A percentile compares a stretch with the other conserved stretches of the same genome.
Conservation (phyloP, 2,888 invertebrate species). For the Mimas tiliae region DNA sequence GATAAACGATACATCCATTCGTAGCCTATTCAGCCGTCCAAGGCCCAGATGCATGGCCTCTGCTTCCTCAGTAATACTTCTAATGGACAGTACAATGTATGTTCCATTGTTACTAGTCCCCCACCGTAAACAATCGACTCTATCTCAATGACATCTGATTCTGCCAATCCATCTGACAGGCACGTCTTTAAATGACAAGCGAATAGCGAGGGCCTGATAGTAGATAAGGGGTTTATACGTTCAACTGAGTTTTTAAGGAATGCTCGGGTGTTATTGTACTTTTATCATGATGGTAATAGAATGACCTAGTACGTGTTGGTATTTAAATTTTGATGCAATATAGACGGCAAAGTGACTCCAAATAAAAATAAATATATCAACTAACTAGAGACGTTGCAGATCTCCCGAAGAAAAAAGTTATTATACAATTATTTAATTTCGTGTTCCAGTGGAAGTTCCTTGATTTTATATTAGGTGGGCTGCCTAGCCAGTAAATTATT, state of each 20-base stretch:
- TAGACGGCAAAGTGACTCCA: too few species aligned
- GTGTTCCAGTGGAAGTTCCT: too few species aligned
- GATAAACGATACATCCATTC: constrained; percentile 40
- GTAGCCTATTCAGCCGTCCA: constrained; percentile 59
- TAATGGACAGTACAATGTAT: constrained; percentile 76
- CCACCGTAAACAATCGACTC: constrained; percentile 57
- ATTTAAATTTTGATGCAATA: too few species aligned
- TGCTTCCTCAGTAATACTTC: constrained; percentile 73
- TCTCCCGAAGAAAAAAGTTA: too few species aligned
- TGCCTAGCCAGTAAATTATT: too few species aligned
- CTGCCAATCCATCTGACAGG: constrained; percentile 55
- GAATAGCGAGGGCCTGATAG: constrained; percentile 21
- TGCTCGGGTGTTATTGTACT: not conserved
- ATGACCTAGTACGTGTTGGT: too few species aligned
- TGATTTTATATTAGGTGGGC: too few species aligned
- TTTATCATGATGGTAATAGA: not conserved
- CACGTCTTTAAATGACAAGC: constrained; percentile 42
- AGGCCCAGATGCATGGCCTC: constrained; percentile 71
- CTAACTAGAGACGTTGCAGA: too few species aligned
- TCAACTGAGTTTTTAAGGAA: not conserved
- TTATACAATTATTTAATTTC: too few species aligned
- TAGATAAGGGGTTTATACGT: not conserved
- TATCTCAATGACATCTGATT: constrained; percentile 80
- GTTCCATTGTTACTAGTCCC: constrained; percentile 62
- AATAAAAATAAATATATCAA: too few species aligned